Conservation (phyloP, 2,888 invertebrate genomes). For the Pseudoips prasinana region DNA sequence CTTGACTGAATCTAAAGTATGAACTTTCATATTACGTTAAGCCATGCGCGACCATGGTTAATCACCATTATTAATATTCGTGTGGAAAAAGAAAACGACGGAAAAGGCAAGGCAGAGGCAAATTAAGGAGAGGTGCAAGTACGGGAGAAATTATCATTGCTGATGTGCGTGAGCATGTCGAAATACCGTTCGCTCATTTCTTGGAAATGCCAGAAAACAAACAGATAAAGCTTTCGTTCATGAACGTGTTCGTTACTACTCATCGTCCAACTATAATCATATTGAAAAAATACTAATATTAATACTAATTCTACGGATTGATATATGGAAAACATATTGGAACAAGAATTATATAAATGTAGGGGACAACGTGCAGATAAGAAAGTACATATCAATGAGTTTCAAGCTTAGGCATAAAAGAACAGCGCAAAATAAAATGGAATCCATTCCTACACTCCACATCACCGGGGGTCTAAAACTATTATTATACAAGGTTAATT, state of each 20-base stretch:
- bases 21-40: constrained; percentile 49
- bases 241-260: constrained; percentile 49
- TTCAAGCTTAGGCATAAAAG: constrained; percentile 52
- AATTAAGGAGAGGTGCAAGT: constrained; percentile 73
- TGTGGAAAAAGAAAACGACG: constrained; percentile 47
- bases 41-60: constrained; percentile 75
- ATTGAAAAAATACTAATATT: constrained; percentile 47
- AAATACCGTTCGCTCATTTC: constrained; percentile 58
- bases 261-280: constrained; percentile 38
- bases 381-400: constrained; percentile 40
- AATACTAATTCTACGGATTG: constrained; percentile 46
- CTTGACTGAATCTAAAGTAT: constrained; percentile 42
- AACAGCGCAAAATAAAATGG: constrained; percentile 56
- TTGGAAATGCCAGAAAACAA: constrained; percentile 82
- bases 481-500: constrained; percentile 54
- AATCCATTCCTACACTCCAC: constrained; percentile 53
- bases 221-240: constrained; percentile 76
- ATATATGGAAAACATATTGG: constrained; percentile 39
- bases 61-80: constrained; percentile 52
- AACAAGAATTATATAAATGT: constrained; percentile 31
- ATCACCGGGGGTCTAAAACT: constrained; percentile 58
- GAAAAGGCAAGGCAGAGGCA: constrained; percentile 70
- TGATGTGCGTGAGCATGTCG: constrained; percentile 48
- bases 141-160: constrained; percentile 44
- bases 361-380: constrained; percentile 50